phyloP scores from a whole-genome alignment of 2,113 vertebrate genomes.

The Microtus pennsylvanicus region DNA sequence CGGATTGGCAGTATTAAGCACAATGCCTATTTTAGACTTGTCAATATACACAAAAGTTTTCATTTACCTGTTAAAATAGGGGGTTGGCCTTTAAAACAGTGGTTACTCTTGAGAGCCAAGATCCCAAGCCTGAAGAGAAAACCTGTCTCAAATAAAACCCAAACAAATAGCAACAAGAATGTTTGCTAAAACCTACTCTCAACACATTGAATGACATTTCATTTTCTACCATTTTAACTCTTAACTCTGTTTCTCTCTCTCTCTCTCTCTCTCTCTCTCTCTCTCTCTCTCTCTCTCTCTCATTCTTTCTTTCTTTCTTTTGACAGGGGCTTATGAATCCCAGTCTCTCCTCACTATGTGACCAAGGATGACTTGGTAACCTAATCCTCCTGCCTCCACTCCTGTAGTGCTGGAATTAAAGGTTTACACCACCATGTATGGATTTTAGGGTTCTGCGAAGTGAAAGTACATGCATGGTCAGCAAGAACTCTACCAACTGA shows the following conservation, averaged over 20 bases:
- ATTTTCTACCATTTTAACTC: background rate
- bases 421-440: rapidly evolving
- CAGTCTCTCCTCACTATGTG: background rate
- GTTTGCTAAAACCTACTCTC: background rate
- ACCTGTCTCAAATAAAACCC: background rate
- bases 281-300: background rate
- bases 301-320: background rate
- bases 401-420: background rate
- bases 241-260: background rate
- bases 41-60: background rate
- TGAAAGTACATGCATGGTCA: no score
- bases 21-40: background rate
- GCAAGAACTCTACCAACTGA: background rate
- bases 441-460: background rate
- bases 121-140: background rate
- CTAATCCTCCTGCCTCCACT: background rate
- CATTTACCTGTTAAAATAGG: background rate
- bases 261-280: no score
- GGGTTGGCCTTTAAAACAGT: background rate
- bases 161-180: background rate
- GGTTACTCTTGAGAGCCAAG: background rate
- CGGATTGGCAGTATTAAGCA: background rate
- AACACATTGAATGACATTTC: background rate
- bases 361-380: background rate
- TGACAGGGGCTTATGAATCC: background rate